Conservation (phyloP, 1,140 invertebrate genomes). For the Coenobita brevimanus region DNA sequence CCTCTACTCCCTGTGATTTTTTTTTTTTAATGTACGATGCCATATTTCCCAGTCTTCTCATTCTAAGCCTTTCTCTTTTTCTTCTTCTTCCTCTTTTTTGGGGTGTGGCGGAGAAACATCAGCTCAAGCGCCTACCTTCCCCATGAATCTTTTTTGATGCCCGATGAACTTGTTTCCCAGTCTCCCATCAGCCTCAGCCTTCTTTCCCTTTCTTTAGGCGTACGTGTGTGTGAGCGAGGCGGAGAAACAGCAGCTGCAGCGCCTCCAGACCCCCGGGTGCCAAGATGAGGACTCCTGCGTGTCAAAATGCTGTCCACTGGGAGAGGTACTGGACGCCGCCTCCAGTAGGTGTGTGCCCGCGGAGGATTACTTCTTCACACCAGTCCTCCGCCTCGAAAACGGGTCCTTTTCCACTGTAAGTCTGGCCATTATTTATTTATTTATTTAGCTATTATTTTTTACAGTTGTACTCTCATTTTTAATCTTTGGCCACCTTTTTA, state of each 20-base stretch:
- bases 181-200: no score
- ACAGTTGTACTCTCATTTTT: no score
- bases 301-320: constrained; percentile 57
- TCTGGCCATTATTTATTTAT: no score
- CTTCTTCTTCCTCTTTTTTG: no score
- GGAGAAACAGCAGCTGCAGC: constrained; percentile 50
- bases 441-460: no score
- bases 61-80: no score
- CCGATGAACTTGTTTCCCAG: constrained; percentile 18
- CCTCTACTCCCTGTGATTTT: no score
- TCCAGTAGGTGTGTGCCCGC: constrained; percentile 30
- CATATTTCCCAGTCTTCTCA: no score
- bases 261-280: constrained; percentile 56
- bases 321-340: constrained; percentile 33
- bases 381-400: neutral
- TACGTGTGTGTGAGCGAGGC: constrained; percentile 60
- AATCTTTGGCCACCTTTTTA: no score
- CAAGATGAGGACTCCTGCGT: constrained; percentile 48
- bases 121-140: constrained; percentile 31
- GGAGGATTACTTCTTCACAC: constrained; percentile 17
- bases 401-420: constrained; percentile 7
- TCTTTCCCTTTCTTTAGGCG: constrained; percentile 18
- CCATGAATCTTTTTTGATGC: constrained; percentile 19
- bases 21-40: no score
- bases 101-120: constrained; percentile 41